These are phyloP conservation scores for Parambassis ranga DNA, from an alignment of 2,797 vertebrate genomes.

Conservation along the genomic window DNA sequence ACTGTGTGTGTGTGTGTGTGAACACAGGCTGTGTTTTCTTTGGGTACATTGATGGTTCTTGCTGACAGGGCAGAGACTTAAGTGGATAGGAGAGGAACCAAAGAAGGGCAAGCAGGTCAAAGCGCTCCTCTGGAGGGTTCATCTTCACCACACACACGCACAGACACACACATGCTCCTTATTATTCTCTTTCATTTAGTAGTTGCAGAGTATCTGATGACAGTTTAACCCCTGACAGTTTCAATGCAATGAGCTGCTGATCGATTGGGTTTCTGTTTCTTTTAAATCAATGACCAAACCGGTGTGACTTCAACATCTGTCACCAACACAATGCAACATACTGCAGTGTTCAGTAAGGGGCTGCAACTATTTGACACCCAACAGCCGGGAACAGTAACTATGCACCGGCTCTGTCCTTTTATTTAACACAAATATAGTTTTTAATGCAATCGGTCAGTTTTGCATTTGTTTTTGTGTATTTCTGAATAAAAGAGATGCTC, in stretches of 20 bases:
- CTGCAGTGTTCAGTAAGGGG: no score
- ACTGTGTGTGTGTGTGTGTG: not conserved
- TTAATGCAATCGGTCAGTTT: no score
- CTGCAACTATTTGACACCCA: no score
- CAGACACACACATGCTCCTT: not conserved
- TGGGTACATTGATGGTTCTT: constrained; percentile 2
- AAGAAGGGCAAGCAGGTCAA: constrained; percentile 18
- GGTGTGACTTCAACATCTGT: not conserved
- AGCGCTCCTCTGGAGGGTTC: constrained; percentile 16
- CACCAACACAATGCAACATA: no score
- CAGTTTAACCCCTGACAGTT: constrained; percentile 14
- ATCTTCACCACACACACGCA: not conserved
- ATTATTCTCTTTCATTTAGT: not conserved
- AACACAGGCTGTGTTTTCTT: constrained; percentile 10
- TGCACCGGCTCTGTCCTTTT: no score
- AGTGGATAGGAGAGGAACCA: not conserved
- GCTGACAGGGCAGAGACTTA: constrained; percentile 27
- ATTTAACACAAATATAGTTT: no score
- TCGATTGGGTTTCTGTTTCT: constrained; percentile 20
- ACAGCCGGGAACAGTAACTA: no score
- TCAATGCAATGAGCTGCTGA: not conserved
- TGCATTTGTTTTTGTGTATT: no score
- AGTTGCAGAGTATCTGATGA: constrained; percentile 1
- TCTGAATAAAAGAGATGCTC: no score
- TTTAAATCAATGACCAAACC: constrained; percentile 31